Conservation (phyloP, 1,140 invertebrate species). For the Pseudomyrmex flavicornis region DNA sequence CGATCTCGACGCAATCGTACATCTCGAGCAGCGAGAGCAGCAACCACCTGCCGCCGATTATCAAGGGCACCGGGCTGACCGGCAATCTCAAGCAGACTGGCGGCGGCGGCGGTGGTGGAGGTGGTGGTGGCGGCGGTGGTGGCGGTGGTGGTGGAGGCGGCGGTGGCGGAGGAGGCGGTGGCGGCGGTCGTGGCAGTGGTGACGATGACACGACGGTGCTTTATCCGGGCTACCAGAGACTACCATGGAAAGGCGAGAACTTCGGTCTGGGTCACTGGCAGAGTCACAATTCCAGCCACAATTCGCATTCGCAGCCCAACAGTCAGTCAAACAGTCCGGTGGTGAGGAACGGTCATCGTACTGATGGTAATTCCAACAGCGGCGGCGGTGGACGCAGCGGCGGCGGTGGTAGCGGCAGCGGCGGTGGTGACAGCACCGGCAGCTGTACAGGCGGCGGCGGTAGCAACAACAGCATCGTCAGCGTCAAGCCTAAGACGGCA, state of each 20-base stretch:
- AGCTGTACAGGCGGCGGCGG: background rate
- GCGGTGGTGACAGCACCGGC: constrained; percentile 1
- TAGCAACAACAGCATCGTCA: constrained; percentile 18
- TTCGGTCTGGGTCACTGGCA: constrained; percentile 71
- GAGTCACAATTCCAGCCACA: constrained; percentile 71
- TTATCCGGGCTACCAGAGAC: constrained; percentile 34
- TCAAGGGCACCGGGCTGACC: constrained; percentile 72
- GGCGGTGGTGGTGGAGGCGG: constrained; percentile 1
- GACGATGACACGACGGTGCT: constrained; percentile 35
- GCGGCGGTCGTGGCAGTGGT: background rate
- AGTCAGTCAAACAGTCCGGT: constrained; percentile 79
- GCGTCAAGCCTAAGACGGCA: constrained; percentile 87
- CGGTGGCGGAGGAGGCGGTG: background rate
- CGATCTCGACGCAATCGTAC: constrained; percentile 80
- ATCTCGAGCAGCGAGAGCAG: constrained; percentile 78
- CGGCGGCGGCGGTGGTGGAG: constrained; percentile 36
- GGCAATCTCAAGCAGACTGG: constrained; percentile 70
- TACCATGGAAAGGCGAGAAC: constrained; percentile 72
- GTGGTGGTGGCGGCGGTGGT: constrained; percentile 6
- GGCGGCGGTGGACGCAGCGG: constrained; percentile 14
- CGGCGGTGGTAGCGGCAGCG: background rate
- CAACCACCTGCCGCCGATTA: constrained; percentile 82
- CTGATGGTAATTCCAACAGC: constrained; percentile 69
- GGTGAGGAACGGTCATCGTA: constrained; percentile 76
- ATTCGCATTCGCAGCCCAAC: constrained; percentile 78